Base-by-base conservation (phyloP, 2,113 vertebrate genomes). In the Alethe diademata region DNA sequence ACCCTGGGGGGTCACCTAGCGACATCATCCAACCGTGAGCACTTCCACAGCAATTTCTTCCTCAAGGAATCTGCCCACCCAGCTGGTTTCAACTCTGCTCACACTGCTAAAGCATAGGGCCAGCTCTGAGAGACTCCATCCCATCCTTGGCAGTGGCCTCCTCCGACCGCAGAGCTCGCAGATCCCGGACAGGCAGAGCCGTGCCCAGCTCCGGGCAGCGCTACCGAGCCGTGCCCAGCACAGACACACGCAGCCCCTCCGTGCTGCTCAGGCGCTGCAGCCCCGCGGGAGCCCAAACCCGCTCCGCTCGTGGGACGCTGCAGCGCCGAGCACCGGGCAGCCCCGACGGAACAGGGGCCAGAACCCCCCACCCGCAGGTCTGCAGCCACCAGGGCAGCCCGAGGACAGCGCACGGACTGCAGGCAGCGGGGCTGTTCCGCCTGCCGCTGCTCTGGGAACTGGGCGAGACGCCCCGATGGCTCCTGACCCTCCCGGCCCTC, bases 161-260 rank as follows among this genome's bases (percentile, higher is more conserved):
- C 61, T 18, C 22, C 1, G 10, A 10, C 3, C 47, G 2, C 1
- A 4, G 26, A 17, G 51, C 58, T 4, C 24, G 1, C 11, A 0
- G 1, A 14, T 1, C 17, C 28, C 1, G 5, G 35, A 13, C 14
- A 13, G 16, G 1, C 47, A 12, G 61, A 38, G n/a, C 9, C 5
- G 1, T 14, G 22, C 45, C 25, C 57, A 4, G 43, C 48, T 10
- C 53, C 2, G 53, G 6, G 2, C 14, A 19, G 54, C 20, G 6
- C 9, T 10, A 31, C 17, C 4, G 12, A 57, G 7, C 33, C 5
- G 2, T 3, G 13, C 73, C 14, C 23, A 14, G 18, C 43, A 38
- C 29, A 12, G 25, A 6, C n/a, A 3, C 3, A 12, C 6, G 4
- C 8, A 5, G 43, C 17, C 6, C 2, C 19, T n/a, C 25, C 3